phyloP scores from a whole-genome alignment of 1,140 invertebrate species.

The roundworm (Caenorhabditis elegans) region DNA sequence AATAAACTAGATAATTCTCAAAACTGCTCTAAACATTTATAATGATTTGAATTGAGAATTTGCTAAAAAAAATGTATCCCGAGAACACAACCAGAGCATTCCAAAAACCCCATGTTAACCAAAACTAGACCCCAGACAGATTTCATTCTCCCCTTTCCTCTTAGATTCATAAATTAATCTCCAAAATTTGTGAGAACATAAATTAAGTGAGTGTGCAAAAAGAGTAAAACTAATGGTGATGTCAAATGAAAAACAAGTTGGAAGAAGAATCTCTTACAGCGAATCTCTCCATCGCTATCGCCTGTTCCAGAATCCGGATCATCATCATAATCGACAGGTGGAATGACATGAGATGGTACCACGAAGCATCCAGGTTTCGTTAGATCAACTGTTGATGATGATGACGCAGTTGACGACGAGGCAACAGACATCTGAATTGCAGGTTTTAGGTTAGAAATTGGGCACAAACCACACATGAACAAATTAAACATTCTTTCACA shows the following conservation, averaged over 20 bases:
- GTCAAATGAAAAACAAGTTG: background rate
- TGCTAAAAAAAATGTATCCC: too few relatives aligned
- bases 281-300: slow-evolving; percentile 56
- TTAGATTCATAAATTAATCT: too few relatives aligned
- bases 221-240: background rate
- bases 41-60: too few relatives aligned
- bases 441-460: background rate
- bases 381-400: slow-evolving; percentile 27
- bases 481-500: background rate
- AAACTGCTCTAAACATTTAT: too few relatives aligned
- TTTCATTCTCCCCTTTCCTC: too few relatives aligned
- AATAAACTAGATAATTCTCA: too few relatives aligned
- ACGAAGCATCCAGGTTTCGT: slow-evolving; percentile 34
- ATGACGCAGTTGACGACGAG: slow-evolving; percentile 50
- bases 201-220: slow-evolving; percentile 26
- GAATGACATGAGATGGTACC: slow-evolving; percentile 45
- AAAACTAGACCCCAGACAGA: too few relatives aligned
- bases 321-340: slow-evolving; percentile 62
- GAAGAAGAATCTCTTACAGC: slow-evolving; percentile 44
- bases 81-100: too few relatives aligned
- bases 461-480: slow-evolving; percentile 23
- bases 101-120: background rate
- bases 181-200: slow-evolving; percentile 10
- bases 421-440: slow-evolving; percentile 56
- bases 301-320: slow-evolving; percentile 59